Percentiles rank a stretch among this genome's conserved stretches.
Conservation (phyloP, 2,797 vertebrate species). For the Gallirallus australis region DNA sequence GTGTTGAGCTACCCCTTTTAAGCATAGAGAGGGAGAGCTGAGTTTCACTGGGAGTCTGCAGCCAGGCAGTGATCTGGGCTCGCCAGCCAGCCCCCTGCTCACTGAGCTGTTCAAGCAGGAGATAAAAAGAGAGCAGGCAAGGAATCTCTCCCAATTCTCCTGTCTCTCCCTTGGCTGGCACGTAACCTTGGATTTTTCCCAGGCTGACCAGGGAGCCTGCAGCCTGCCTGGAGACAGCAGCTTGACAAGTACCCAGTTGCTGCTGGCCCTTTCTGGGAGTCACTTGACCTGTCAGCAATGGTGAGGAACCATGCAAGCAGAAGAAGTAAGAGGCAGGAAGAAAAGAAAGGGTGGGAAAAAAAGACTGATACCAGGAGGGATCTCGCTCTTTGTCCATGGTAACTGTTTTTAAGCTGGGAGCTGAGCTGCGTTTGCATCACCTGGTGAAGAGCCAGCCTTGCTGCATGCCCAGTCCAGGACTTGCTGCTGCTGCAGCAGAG, state of each 20-base stretch:
- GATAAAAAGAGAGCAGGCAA: background rate
- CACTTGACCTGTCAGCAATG: background rate
- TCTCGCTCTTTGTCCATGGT: background rate
- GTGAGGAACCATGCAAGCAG: background rate
- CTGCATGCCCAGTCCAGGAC: background rate
- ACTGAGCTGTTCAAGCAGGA: background rate
- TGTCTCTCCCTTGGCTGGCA: background rate
- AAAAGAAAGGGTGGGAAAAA: background rate
- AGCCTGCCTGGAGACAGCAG: background rate
- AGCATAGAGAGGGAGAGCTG: background rate
- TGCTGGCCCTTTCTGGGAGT: background rate
- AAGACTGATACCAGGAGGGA: background rate
- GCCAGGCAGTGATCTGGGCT: background rate
- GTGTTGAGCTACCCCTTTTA: background rate
- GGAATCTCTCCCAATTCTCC: background rate
- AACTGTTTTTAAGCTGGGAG: background rate
- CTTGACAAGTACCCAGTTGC: fast-evolving
- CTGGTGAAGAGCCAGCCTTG: background rate
- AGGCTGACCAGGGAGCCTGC: background rate
- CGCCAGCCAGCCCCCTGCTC: background rate
- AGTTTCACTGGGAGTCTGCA: too few relatives aligned
- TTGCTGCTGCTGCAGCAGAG: background rate
- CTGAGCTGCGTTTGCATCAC: background rate
- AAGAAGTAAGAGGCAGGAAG: background rate
- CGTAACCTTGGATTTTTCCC: background rate